phyloP scores from a whole-genome alignment of 2,888 invertebrate species.

The Drosophila neonasuta region DNA sequence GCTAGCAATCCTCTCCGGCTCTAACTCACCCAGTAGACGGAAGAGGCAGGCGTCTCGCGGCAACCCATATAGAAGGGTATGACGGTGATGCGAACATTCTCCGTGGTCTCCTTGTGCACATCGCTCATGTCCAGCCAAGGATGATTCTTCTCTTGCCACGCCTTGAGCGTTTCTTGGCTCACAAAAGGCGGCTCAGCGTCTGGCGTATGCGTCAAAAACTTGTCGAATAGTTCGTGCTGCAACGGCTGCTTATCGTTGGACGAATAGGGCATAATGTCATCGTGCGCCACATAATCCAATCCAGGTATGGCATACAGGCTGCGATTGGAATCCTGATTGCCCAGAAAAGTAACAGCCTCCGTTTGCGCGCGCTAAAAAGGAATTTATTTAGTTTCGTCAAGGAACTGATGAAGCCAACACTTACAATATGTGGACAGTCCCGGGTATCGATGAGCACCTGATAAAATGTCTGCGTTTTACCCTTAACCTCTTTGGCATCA shows the following conservation, averaged over 20 bases:
- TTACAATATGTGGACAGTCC: slow-evolving; percentile 94
- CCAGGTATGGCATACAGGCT: slow-evolving; percentile 98
- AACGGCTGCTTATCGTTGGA: slow-evolving; percentile 92
- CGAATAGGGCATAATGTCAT: slow-evolving; percentile 97
- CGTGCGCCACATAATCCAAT: slow-evolving; percentile 98
- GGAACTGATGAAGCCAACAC: background rate
- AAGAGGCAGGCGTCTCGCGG: slow-evolving; percentile 93
- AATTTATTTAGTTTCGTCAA: background rate
- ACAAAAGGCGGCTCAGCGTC: slow-evolving; percentile 92
- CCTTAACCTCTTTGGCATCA: slow-evolving; percentile 91
- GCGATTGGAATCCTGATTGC: slow-evolving; percentile 96
- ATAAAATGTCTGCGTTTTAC: slow-evolving; percentile 96
- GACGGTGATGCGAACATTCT: slow-evolving; percentile 93
- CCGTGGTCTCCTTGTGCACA: slow-evolving; percentile 98
- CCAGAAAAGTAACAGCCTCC: slow-evolving; percentile 98
- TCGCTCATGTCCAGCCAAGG: slow-evolving; percentile 98
- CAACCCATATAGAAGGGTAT: slow-evolving; percentile 99
- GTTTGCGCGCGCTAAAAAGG: slow-evolving; percentile 92
- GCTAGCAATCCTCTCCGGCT: too few relatives aligned
- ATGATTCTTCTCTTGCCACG: slow-evolving; percentile 99
- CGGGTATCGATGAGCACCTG: slow-evolving; percentile 98
- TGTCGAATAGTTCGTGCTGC: slow-evolving; percentile 97
- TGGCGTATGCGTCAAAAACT: slow-evolving; percentile 92
- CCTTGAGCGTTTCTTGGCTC: slow-evolving; percentile 93
- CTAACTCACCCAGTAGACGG: slow-evolving; percentile 89